phyloP scores from a whole-genome alignment of 2,888 invertebrate species.

The Malacosoma neustria region DNA sequence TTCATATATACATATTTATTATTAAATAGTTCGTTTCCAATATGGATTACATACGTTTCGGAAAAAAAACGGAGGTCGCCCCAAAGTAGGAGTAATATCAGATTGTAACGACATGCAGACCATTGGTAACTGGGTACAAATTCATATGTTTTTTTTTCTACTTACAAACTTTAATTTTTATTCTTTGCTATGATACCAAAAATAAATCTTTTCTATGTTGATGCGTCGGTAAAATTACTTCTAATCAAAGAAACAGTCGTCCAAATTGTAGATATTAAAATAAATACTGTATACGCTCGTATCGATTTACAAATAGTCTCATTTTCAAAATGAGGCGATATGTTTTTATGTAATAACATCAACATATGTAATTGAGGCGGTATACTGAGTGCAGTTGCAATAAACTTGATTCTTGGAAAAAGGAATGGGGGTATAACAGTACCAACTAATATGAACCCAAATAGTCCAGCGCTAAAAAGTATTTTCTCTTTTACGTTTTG shows the following conservation, averaged over 20 bases:
- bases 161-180: too few species aligned
- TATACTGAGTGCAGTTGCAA: slow-evolving; percentile 33
- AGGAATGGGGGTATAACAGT: slow-evolving; percentile 29
- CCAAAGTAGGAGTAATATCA: too few species aligned
- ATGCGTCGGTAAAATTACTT: slow-evolving; percentile 3
- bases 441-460: slow-evolving; percentile 27
- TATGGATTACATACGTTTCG: too few species aligned
- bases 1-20: too few species aligned
- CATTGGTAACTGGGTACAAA: too few species aligned
- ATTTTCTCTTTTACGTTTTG: slow-evolving; percentile 18
- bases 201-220: too few species aligned
- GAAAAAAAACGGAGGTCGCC: too few species aligned
- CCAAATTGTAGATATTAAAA: slow-evolving; percentile 34
- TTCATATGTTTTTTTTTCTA: too few species aligned
- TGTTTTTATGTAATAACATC: slow-evolving; percentile 26
- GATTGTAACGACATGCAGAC: too few species aligned
- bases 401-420: slow-evolving; percentile 28
- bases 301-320: slow-evolving; percentile 26
- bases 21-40: too few species aligned
- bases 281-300: slow-evolving; percentile 25
- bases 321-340: slow-evolving; percentile 22
- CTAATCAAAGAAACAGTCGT: slow-evolving; percentile 23
- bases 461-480: slow-evolving; percentile 23
- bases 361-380: slow-evolving; percentile 46
- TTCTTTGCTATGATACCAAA: too few species aligned